A percentile compares a stretch with the other conserved stretches of the same genome.
phyloP scores from a whole-genome alignment of 2,888 invertebrate species.

The Cataglyphis albicans region DNA sequence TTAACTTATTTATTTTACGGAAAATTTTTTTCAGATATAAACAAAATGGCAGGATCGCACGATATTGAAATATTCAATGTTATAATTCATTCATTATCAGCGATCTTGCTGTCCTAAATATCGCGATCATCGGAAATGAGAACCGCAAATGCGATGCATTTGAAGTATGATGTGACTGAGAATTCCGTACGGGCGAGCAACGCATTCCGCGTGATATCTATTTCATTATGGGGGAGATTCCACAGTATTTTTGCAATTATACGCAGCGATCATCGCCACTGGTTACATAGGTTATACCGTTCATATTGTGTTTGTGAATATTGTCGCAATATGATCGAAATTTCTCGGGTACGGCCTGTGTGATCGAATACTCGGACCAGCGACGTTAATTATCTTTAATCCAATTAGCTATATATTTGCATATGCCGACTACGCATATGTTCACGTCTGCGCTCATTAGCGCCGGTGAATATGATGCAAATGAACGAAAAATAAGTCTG shows the following conservation, averaged over 20 bases:
- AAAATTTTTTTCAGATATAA: slow-evolving; percentile 29
- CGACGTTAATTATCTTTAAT: slow-evolving; percentile 76
- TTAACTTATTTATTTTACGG: slow-evolving; percentile 4
- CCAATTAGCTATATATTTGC: slow-evolving; percentile 71
- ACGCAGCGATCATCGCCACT: slow-evolving; percentile 58
- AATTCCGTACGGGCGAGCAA: slow-evolving; percentile 62
- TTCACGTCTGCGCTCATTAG: slow-evolving; percentile 45
- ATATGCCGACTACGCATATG: slow-evolving; percentile 61
- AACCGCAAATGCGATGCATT: slow-evolving; percentile 60
- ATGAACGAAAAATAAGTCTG: slow-evolving; percentile 42
- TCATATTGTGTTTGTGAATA: slow-evolving; percentile 52
- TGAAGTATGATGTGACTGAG: slow-evolving; percentile 63
- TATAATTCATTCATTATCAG: background rate
- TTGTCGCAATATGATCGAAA: slow-evolving; percentile 56
- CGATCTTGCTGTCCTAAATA: slow-evolving; percentile 13
- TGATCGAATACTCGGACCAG: slow-evolving; percentile 68
- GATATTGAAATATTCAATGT: background rate
- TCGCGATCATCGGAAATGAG: slow-evolving; percentile 54
- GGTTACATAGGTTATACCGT: slow-evolving; percentile 65
- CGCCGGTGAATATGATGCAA: slow-evolving; percentile 37
- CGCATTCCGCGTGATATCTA: slow-evolving; percentile 71
- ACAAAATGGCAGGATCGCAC: slow-evolving; percentile 24
- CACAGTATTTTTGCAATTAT: slow-evolving; percentile 69
- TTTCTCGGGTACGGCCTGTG: slow-evolving; percentile 59
- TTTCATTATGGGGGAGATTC: slow-evolving; percentile 73